Evolutionary conservation across 35 echinoderm and acorn worm genomes (phyloP).

Genomic region (Diadema setosum): DNA sequence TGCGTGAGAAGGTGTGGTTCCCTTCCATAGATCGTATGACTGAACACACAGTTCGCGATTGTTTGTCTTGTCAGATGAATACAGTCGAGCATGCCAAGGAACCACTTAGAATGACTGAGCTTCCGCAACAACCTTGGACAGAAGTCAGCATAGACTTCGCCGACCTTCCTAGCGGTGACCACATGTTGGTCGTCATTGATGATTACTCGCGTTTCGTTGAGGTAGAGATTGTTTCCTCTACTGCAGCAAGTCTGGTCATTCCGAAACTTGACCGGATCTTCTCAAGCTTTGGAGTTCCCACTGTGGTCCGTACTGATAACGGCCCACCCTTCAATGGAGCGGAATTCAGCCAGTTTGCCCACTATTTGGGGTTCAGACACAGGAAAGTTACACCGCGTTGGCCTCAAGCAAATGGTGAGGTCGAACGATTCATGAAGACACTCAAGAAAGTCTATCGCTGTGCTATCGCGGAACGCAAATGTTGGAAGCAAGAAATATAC

Average conservation of each 20-base stretch:
- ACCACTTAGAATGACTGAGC: conserved; percentile 38
- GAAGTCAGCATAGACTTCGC: conserved; percentile 69
- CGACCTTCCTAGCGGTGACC: conserved; percentile 27
- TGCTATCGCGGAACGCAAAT: neutral
- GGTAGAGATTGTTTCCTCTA: conserved; percentile 68
- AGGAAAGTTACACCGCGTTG: conserved; percentile 61
- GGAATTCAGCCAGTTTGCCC: conserved; percentile 57
- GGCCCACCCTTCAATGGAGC: conserved; percentile 64
- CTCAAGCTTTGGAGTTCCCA: conserved; percentile 42
- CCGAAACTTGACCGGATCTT: conserved; percentile 68
- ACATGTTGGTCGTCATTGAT: conserved; percentile 21
- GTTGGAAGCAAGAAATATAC: conserved; percentile 25
- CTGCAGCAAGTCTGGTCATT: conserved; percentile 42
- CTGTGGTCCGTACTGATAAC: conserved; percentile 44
- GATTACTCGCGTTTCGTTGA: conserved; percentile 40
- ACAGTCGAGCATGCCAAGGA: neutral
- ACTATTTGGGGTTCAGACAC: conserved; percentile 70
- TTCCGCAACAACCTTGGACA: conserved; percentile 24
- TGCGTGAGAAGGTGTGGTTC: conserved; percentile 82
- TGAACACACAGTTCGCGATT: conserved; percentile 38
- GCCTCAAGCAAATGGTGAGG: conserved; percentile 76
- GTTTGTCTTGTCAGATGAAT: conserved; percentile 56
- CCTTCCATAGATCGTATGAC: conserved; percentile 44
- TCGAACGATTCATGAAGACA: conserved; percentile 71
- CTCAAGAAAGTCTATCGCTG: conserved; percentile 57